phyloP scores from a whole-genome alignment of 2,797 vertebrate species.

The Ibycter americanus region DNA sequence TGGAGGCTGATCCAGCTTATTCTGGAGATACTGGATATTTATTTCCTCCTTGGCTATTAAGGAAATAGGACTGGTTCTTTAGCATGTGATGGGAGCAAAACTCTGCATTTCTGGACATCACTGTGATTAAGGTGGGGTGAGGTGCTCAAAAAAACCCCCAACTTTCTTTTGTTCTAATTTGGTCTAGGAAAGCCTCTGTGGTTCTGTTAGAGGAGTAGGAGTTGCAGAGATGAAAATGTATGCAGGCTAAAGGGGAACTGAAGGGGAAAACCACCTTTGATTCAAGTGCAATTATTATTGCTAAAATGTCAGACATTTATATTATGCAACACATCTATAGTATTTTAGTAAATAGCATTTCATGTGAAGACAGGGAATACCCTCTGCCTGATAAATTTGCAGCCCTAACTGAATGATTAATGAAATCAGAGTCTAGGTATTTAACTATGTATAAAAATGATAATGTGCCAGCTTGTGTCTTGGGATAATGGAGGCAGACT shows the following conservation, averaged over 20 bases:
- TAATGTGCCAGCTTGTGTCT: conserved; percentile 27
- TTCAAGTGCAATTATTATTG: neutral
- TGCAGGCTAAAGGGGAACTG: neutral
- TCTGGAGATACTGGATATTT: neutral
- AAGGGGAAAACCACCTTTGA: neutral
- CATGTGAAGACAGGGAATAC: neutral
- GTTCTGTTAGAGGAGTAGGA: neutral
- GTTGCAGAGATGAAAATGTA: neutral
- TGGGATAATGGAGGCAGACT: conserved; percentile 4
- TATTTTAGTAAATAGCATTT: conserved; percentile 5
- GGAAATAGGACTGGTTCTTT: neutral
- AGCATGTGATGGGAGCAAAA: neutral
- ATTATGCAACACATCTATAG: neutral
- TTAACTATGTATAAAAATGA: conserved; percentile 38
- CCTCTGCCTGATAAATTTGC: neutral
- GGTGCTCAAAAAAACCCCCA: neutral
- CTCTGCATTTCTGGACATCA: neutral
- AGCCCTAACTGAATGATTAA: conserved; percentile 30
- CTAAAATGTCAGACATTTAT: neutral
- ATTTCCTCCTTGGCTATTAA: neutral
- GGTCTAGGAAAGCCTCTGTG: neutral
- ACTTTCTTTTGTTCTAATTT: neutral
- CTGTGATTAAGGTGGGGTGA: neutral
- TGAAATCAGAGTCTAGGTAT: conserved; percentile 28
- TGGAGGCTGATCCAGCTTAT: neutral